Conservation (phyloP, 2,888 invertebrate species). For the Copidosoma aretas region DNA sequence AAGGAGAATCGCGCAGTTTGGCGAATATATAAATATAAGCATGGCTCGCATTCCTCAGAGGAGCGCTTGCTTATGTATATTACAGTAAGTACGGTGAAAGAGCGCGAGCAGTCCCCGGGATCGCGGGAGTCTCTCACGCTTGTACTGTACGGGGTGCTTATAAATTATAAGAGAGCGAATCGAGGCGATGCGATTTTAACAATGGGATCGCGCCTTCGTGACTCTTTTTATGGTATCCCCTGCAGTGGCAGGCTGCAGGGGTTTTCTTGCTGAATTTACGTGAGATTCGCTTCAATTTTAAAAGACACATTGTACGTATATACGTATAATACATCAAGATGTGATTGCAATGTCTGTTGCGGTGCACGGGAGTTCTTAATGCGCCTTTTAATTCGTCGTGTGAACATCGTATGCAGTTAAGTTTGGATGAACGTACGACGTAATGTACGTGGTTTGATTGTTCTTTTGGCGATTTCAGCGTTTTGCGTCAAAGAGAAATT, state of each 20-base stretch:
- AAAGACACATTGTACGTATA: no score
- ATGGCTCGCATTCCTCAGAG: conserved; percentile 19
- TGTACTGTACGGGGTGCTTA: not conserved
- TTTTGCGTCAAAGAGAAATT: no score
- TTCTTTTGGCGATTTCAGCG: no score
- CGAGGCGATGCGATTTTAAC: conserved; percentile 21
- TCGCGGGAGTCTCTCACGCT: conserved; percentile 37
- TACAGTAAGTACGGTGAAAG: conserved; percentile 16
- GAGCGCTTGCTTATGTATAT: conserved; percentile 7
- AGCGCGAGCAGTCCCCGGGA: conserved; percentile 19
- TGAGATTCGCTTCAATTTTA: conserved; percentile 28
- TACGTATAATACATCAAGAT: not conserved
- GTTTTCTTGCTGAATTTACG: conserved; percentile 7
- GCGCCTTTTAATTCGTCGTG: not conserved
- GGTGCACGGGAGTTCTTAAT: not conserved
- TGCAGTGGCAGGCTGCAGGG: conserved; percentile 8
- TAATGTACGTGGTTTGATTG: no score
- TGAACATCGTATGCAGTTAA: not conserved
- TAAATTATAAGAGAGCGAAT: not conserved
- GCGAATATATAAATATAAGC: no score
- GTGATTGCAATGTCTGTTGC: conserved; percentile 1
- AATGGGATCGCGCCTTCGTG: conserved; percentile 26
- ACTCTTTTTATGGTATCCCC: conserved; percentile 16
- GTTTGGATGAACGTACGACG: no score
- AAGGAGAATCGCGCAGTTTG: conserved; percentile 4